A percentile compares a stretch with the other conserved stretches of the same genome.
Conservation (phyloP, 2,797 vertebrate genomes). For the Cuculus canorus region DNA sequence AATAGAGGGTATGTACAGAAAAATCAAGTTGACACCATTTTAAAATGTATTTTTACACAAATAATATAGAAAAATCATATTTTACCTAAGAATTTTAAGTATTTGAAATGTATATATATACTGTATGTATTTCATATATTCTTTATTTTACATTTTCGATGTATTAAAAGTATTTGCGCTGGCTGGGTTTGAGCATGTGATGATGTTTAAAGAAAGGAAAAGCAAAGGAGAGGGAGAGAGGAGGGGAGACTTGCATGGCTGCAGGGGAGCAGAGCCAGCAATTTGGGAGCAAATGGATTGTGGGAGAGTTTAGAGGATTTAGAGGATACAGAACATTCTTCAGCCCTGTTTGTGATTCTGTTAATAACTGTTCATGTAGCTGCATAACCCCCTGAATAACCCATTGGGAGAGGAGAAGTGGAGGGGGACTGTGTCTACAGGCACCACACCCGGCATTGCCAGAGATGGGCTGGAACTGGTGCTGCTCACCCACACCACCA, state of each 20-base stretch:
- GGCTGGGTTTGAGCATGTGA: slow-evolving; percentile 53
- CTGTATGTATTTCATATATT: slow-evolving; percentile 83
- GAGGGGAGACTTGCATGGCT: too few species aligned
- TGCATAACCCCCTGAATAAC: background rate
- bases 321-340: background rate
- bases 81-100: slow-evolving; percentile 84
- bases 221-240: background rate
- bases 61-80: slow-evolving; percentile 80
- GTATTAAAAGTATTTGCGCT: slow-evolving; percentile 81
- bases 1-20: slow-evolving; percentile 80
- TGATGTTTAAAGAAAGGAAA: background rate
- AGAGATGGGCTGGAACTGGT: background rate
- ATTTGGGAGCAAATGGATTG: background rate
- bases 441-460: background rate
- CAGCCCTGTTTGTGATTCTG: background rate
- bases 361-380: background rate
- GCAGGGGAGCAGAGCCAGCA: background rate
- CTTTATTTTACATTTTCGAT: slow-evolving; percentile 84
- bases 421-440: background rate
- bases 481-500: background rate
- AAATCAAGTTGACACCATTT: slow-evolving; percentile 76
- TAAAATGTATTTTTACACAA: slow-evolving; percentile 85
- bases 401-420: background rate
- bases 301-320: background rate
- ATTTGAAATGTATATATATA: slow-evolving; percentile 82